phyloP scores from a whole-genome alignment of 2,888 invertebrate species.

The Chrysolina oricalcia region DNA sequence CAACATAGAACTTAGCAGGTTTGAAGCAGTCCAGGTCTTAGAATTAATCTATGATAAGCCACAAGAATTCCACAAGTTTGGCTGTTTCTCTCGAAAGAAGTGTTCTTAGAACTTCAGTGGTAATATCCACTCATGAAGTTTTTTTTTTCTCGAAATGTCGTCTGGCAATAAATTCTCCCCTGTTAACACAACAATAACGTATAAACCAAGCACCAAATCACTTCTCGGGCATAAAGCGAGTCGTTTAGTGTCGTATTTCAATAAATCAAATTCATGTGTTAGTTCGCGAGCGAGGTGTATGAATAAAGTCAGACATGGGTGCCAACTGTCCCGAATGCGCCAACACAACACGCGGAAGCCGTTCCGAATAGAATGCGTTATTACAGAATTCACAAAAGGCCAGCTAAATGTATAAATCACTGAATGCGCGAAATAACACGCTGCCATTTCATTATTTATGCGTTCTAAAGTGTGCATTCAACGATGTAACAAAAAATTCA shows the following conservation, averaged over 20 bases:
- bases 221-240: neutral
- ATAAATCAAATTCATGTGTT: neutral
- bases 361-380: neutral
- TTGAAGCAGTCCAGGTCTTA: no score
- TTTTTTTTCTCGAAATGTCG: no score
- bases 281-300: neutral
- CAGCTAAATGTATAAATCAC: conserved; percentile 6
- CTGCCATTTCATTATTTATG: conserved; percentile 8
- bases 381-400: neutral
- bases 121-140: no score
- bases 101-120: no score
- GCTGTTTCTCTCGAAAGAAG: no score
- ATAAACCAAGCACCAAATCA: neutral
- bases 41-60: no score
- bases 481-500: neutral
- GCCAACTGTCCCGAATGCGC: neutral
- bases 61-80: no score
- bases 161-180: neutral
- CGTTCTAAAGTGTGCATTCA: neutral
- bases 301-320: neutral
- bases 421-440: neutral
- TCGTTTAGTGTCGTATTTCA: neutral
- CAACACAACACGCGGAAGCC: neutral
- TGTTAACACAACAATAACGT: conserved; percentile 3
- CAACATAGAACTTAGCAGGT: no score